Evolutionary conservation across 1,140 invertebrate species (phyloP).

Genomic region (Pogonomyrmex californicus): DNA sequence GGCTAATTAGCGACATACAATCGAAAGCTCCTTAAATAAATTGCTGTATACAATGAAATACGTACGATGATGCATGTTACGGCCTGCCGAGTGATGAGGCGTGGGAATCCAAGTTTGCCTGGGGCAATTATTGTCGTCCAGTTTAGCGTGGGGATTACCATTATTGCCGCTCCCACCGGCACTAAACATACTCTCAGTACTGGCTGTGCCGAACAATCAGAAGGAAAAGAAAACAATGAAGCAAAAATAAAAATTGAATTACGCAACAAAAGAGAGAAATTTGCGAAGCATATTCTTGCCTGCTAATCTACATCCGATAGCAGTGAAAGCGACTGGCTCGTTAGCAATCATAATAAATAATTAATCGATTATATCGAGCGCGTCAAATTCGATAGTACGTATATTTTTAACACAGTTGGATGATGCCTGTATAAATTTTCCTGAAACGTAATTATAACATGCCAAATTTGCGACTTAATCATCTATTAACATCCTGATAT

Average conservation of each 20-base stretch:
- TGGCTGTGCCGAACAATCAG: slow-evolving; percentile 83
- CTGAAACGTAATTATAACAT: slow-evolving; percentile 26
- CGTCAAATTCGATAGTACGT: neutral
- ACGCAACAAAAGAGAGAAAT: slow-evolving; percentile 69
- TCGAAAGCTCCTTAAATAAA: slow-evolving; percentile 62
- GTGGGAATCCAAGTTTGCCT: slow-evolving; percentile 86
- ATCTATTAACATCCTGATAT: slow-evolving; percentile 33
- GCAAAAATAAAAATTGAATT: slow-evolving; percentile 74
- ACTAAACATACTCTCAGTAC: slow-evolving; percentile 85
- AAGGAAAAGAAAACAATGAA: slow-evolving; percentile 82
- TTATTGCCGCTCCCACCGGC: slow-evolving; percentile 82
- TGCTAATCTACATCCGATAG: slow-evolving; percentile 55
- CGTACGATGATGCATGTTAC: slow-evolving; percentile 86
- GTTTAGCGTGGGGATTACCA: slow-evolving; percentile 84
- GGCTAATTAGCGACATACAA: slow-evolving; percentile 69
- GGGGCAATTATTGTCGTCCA: slow-evolving; percentile 86
- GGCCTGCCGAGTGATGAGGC: slow-evolving; percentile 84
- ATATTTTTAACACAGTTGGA: slow-evolving; percentile 47
- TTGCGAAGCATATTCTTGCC: slow-evolving; percentile 61
- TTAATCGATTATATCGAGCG: slow-evolving; percentile 40
- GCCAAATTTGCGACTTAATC: slow-evolving; percentile 18
- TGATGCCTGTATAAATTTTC: slow-evolving; percentile 22
- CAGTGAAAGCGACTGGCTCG: slow-evolving; percentile 36
- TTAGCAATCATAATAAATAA: slow-evolving; percentile 51
- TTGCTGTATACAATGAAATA: slow-evolving; percentile 77